Percentiles rank a stretch among this genome's conserved stretches.
Evolutionary conservation across 2,113 vertebrate genomes (phyloP).

Genomic region (Ageneiosus marmoratus): DNA sequence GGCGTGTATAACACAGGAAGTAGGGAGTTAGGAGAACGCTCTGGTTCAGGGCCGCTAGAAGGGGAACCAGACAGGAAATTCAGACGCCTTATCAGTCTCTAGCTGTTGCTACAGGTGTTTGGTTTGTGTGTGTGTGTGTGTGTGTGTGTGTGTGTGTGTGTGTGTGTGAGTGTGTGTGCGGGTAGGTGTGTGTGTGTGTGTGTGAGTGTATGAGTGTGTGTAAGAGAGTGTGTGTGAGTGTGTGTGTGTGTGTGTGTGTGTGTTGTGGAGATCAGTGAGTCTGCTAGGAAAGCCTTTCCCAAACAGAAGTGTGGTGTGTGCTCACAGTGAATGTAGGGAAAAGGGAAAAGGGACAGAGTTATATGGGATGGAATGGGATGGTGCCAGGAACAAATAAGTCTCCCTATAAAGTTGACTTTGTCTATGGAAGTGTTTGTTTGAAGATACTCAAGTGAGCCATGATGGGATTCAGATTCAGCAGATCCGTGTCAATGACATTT

Average conservation of each 20-base stretch:
- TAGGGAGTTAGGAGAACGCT: not conserved
- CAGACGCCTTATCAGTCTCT: not conserved
- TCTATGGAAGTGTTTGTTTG: not conserved
- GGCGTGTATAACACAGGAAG: not conserved
- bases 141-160: not conserved
- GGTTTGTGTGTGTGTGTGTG: not conserved
- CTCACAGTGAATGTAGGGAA: not conserved
- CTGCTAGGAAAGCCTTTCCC: not conserved
- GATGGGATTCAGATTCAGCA: not conserved
- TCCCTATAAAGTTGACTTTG: not conserved
- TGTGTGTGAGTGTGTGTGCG: not conserved
- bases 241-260: not conserved
- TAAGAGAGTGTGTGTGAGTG: not conserved
- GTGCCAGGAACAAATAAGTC: not conserved
- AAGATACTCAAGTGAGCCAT: not conserved
- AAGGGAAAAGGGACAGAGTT: not conserved
- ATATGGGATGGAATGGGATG: not conserved
- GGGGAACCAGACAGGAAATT: not conserved
- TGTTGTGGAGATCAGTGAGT: not conserved
- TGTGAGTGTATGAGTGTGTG: not conserved
- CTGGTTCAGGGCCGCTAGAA: not conserved
- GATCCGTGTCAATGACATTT: too few relatives aligned
- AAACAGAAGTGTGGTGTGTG: not conserved
- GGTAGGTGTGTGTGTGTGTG: not conserved
- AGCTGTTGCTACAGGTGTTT: conserved; percentile 1